phyloP scores from a whole-genome alignment of 2,797 vertebrate species.

The Holocentrus rufus region DNA sequence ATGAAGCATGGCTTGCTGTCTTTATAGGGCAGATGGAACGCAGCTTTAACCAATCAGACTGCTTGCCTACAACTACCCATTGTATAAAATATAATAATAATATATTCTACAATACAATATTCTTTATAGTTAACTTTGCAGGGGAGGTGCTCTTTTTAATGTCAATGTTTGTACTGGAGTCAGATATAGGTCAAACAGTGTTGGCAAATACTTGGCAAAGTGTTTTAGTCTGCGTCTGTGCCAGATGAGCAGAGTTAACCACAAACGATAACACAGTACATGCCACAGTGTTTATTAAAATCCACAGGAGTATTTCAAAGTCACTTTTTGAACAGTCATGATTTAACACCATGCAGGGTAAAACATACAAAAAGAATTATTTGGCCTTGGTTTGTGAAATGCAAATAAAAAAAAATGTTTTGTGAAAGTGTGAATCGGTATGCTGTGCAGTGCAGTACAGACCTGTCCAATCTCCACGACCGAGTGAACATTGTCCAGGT shows the following conservation, averaged over 20 bases:
- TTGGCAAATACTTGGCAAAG: too few species aligned
- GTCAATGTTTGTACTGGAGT: neutral
- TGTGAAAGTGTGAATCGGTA: too few species aligned
- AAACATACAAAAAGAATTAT: too few species aligned
- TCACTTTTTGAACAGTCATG: too few species aligned
- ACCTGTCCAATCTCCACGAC: slow-evolving; percentile 95
- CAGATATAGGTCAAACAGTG: neutral
- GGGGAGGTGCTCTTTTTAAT: neutral
- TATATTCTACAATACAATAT: too few species aligned
- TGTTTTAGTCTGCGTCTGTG: too few species aligned
- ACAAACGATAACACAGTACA: neutral
- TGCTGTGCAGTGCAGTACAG: slow-evolving; percentile 6
- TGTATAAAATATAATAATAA: too few species aligned
- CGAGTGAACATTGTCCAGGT: slow-evolving; percentile 88
- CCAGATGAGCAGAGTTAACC: neutral
- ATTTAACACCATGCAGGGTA: too few species aligned
- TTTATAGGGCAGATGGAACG: neutral
- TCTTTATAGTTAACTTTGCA: too few species aligned
- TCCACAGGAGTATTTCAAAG: neutral
- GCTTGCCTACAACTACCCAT: neutral
- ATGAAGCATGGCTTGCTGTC: too few species aligned
- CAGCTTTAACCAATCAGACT: neutral
- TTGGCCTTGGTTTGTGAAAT: too few species aligned
- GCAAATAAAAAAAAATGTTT: too few species aligned
- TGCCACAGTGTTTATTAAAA: neutral